Evolutionary conservation across 2,113 vertebrate genomes (phyloP), one percentile per base, ranked within the genome.

Genomic region (Nyctereutes procyonoides): DNA sequence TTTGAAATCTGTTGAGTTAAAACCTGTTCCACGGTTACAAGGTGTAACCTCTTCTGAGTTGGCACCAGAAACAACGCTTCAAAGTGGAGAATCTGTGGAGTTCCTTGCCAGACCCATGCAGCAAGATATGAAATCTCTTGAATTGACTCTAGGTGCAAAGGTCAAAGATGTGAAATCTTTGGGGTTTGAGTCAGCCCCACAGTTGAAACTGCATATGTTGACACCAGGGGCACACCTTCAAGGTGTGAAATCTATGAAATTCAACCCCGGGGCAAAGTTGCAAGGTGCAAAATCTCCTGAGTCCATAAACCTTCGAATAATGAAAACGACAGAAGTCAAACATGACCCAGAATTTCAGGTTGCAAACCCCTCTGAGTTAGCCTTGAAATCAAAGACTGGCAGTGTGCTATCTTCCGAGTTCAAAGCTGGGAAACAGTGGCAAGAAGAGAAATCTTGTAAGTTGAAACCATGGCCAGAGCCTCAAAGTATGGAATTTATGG

Each of bases 81-180:
- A 90, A 91, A 84, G 85, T 91, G 16, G 73, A 48, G 82, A 93
- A 77, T 94, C 71, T 89, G 17, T 58, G 32, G 88, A 58, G 1
- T 35, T 88, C 65, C 90, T 62, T 28, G 63, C 81, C 60, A 58
- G 63, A 35, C 65, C 88, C 85, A 38, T 24, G 12, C 5, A 30
- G 73, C 88, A 96, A 97, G 85, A 94, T 67, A 38, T 2, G 10
- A 82, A 94, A 81, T 88, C 95, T 93, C 89, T 38, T 85, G 82
- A 95, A 8, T 13, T 81, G 11, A 85, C 55, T 88, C 28, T 60
- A 58, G 51, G 53, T 84, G 79, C 85, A 95, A 84, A 93, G 48
- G n/a, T 65, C 88, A 71, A 83, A 91, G 62, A 86, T 69, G 28
- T 63, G 35, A 95, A 91, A 79, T 76, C 79, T 95, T 69, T 93